Evolutionary conservation across 2,888 invertebrate genomes (phyloP), one percentile per base, ranked within the genome.

Genomic region (Hypsopygia costalis): DNA sequence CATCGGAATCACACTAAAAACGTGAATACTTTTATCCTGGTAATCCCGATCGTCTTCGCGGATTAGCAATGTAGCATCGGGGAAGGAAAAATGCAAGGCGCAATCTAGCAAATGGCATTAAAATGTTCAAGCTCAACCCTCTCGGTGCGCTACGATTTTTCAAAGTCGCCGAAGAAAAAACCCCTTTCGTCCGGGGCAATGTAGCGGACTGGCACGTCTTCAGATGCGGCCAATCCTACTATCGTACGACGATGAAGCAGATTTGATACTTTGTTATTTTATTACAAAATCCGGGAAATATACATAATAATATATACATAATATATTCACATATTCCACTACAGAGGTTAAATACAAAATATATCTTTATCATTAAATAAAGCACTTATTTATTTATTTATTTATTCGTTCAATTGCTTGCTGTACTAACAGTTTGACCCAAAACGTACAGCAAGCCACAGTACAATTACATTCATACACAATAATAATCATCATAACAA

Each of bases 101-200:
- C 85, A 89, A 89, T 89, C 86, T 89, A 82, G 81, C 80, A 88
- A 87, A 89, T 89, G 86, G 89, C 81, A 89, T 89, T 89, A 89
- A 89, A 88, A 85, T 87, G 89, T 88, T 80, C 74, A 79, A 16
- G 68, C 67, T 74, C 76, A 85, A 83, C 87, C 87, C 86, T 81
- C 85, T 82, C 78, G 65, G 75, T 70, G 64, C 69, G 69, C 65
- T 58, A 69, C 79, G 83, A 88, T 89, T 89, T 89, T 81, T 89
- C 87, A 86, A 85, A 87, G 87, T 83, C 80, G 75, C 62, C 63
- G 65, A 73, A 41, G 46, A 51, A 51, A 85, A 83, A 86, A 86
- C 81, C 80, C 78, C 81, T 79, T 80, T 82, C 72, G 74, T 68
- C 68, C 63, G 72, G 63, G 60, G 77, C 77, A 86, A 83, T 85